These are phyloP conservation scores for Gallinago nigripennis DNA, from an alignment of 2,797 vertebrate genomes.

Conservation along the genomic window DNA sequence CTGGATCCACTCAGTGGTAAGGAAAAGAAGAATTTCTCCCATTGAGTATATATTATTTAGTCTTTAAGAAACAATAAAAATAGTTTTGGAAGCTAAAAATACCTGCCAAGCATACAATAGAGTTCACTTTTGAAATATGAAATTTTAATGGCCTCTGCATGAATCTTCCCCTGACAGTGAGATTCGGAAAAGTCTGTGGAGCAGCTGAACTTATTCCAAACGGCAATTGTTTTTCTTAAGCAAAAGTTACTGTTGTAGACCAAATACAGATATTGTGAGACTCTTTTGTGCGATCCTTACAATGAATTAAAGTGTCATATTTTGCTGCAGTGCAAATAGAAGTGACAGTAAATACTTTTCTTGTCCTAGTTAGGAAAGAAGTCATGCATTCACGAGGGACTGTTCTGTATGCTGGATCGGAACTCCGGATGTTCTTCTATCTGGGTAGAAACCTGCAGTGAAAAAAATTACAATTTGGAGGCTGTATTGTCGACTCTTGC, in stretches of 20 bases:
- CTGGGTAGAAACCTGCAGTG: background rate
- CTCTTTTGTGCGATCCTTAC: background rate
- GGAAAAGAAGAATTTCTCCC: background rate
- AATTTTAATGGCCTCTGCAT: constrained; percentile 1
- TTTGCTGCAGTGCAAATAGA: background rate
- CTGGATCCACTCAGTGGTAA: background rate
- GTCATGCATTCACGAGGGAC: background rate
- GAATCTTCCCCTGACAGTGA: background rate
- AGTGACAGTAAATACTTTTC: background rate
- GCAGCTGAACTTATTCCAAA: background rate
- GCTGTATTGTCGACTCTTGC: background rate
- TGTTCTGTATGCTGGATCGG: background rate
- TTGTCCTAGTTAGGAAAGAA: background rate
- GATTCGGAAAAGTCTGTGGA: background rate
- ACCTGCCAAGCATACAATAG: background rate
- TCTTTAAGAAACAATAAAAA: constrained; percentile 14
- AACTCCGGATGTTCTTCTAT: background rate
- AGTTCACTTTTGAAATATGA: background rate
- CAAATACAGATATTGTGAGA: constrained; percentile 10
- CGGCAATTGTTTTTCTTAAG: background rate
- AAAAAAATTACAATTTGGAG: background rate
- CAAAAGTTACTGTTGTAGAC: background rate
- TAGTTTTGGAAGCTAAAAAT: constrained; percentile 31
- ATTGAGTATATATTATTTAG: background rate
- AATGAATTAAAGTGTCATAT: background rate